Base-by-base conservation (phyloP, 1,140 invertebrate species). In the Centruroides vittatus region DNA sequence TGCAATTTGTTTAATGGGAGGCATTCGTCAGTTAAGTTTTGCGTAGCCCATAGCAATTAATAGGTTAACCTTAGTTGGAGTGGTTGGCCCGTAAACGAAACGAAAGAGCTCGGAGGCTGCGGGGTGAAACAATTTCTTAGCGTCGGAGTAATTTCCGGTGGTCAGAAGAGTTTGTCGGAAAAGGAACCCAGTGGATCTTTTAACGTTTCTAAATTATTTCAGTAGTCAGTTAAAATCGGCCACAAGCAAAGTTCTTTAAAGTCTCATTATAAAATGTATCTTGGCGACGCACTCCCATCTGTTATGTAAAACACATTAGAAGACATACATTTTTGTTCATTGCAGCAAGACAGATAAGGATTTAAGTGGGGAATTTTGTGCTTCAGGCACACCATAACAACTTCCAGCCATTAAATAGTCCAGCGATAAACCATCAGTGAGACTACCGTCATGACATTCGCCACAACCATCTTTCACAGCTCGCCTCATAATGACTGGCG, bases 221-320 rank as follows among this genome's bases (percentile, higher is more conserved):
- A 41, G 41, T 41, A 6, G 8, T 41, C 41, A 41, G 41, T 41
- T 41, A 41, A 41, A 41, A 41, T 41, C 41, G 59, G 23, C 48
- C 50, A 13, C 50, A 34, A 41, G 60, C 57, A 56, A 55, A 48
- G 57, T 58, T 55, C 55, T 61, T 62, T 58, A 62, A 62, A 62
- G 61, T 59, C 61, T 59, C 61, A 62, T 62, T 62, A 62, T 56
- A 59, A 59, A 59, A 57, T 57, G 58, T 59, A 56, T 62, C 56
- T 57, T 41, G 60, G 36, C 60, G 50, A 34, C 23, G 50, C 52
- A 50, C 58, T 58, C 58, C 62, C 62, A 63, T 63, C 62, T 63
- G 62, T 63, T 63, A 63, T 63, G 62, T 60, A 63, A 63, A 63
- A 63, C 62, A 63, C 62, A 63, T 63, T 63, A 63, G 62, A 57